phyloP scores from a whole-genome alignment of 2,113 vertebrate species.

The Psophia crepitans region DNA sequence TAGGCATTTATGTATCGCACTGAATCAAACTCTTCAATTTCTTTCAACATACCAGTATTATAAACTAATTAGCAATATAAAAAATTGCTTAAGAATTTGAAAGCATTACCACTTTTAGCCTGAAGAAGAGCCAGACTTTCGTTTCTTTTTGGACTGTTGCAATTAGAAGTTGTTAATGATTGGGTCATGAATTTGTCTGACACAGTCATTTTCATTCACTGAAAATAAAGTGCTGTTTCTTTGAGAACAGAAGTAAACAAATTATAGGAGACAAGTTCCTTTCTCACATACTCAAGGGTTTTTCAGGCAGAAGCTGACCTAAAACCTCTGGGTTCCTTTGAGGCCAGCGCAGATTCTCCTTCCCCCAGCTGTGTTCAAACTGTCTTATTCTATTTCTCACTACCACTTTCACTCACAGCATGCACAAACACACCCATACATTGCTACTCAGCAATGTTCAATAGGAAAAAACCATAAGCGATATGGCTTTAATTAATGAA shows the following conservation, averaged over 20 bases:
- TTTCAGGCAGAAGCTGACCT: background rate
- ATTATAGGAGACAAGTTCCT: background rate
- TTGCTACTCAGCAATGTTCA: background rate
- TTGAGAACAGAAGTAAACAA: background rate
- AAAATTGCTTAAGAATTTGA: background rate
- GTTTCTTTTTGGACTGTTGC: background rate
- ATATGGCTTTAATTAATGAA: background rate
- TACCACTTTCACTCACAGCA: background rate
- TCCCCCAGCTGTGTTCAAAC: background rate
- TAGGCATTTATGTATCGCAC: background rate
- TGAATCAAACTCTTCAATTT: background rate
- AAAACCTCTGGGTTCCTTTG: background rate
- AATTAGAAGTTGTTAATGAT: background rate
- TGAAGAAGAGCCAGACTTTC: background rate
- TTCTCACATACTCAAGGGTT: background rate
- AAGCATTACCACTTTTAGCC: background rate
- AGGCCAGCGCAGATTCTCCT: background rate
- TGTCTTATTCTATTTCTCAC: background rate
- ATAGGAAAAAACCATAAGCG: background rate
- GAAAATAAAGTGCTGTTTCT: background rate
- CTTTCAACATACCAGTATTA: background rate
- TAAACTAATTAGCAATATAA: background rate
- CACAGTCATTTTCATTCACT: background rate
- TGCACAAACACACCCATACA: background rate
- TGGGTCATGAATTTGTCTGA: background rate